These are phyloP conservation scores for Falco cherrug DNA, from an alignment of 2,797 vertebrate species.

Conservation along the genomic window DNA sequence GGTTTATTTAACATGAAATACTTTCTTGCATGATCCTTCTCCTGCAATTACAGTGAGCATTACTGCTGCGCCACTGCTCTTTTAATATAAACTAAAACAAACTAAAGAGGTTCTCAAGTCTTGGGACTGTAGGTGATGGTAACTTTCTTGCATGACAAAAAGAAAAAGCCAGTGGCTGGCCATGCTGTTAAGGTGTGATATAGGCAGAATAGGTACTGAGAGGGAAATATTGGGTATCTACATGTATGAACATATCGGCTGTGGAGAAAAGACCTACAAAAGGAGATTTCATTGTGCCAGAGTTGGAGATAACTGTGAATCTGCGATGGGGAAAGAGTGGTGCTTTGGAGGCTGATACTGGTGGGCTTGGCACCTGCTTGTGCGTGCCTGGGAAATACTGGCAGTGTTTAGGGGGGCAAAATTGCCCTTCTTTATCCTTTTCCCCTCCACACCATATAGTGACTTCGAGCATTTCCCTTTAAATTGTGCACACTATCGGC, in stretches of 20 bases:
- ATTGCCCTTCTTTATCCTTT: background rate
- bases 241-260: background rate
- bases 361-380: background rate
- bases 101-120: background rate
- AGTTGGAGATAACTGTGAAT: background rate
- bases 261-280: background rate
- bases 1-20: background rate
- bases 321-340: accelerated
- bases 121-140: background rate
- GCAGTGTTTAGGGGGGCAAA: background rate
- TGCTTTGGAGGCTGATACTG: background rate
- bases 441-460: background rate
- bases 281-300: background rate
- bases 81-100: background rate
- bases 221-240: background rate
- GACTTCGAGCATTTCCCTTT: background rate
- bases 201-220: background rate
- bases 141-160: background rate
- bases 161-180: background rate
- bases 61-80: background rate
- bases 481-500: background rate
- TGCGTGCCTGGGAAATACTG: background rate
- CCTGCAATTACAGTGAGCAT: background rate
- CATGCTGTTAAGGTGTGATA: background rate
- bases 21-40: background rate